phyloP scores from a whole-genome alignment of 1,140 invertebrate genomes.

The Calycopis cecrops region DNA sequence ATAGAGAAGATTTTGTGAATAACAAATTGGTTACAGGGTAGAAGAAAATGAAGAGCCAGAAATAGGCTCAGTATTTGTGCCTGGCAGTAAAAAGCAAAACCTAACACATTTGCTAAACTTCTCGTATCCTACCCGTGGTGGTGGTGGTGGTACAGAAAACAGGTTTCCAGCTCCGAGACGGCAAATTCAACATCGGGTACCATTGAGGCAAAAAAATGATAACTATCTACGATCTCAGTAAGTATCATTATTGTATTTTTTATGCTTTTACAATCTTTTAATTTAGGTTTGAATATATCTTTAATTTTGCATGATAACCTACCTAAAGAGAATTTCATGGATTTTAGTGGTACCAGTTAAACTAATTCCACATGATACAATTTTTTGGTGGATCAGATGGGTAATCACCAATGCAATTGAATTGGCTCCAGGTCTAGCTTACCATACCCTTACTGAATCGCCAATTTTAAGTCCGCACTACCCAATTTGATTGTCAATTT shows the following conservation, averaged over 20 bases:
- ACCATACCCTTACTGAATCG: too few species aligned
- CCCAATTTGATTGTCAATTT: too few species aligned
- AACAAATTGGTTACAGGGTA: slow-evolving; percentile 42
- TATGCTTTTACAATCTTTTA: neutral
- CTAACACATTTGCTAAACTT: slow-evolving; percentile 95
- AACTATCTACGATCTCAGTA: slow-evolving; percentile 96
- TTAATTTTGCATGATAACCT: too few species aligned
- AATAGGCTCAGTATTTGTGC: slow-evolving; percentile 86
- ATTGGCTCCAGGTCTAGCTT: too few species aligned
- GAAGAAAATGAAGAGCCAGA: slow-evolving; percentile 79
- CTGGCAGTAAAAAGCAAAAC: slow-evolving; percentile 93
- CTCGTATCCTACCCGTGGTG: slow-evolving; percentile 82
- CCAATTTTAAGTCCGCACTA: too few species aligned
- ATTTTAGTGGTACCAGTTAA: too few species aligned
- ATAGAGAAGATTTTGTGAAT: too few species aligned
- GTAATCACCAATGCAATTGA: too few species aligned
- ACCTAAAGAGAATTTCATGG: too few species aligned
- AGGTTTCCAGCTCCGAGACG: slow-evolving; percentile 47
- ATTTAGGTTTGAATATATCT: too few species aligned
- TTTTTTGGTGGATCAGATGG: too few species aligned
- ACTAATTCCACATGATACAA: too few species aligned
- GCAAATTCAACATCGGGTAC: slow-evolving; percentile 43
- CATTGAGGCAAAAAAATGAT: slow-evolving; percentile 87
- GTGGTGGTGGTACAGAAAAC: slow-evolving; percentile 63
- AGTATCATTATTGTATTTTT: slow-evolving; percentile 29